Evolutionary conservation across 2,113 vertebrate genomes (phyloP), one percentile per base, ranked within the genome.

Genomic region (Lepisosteus oculatus): DNA sequence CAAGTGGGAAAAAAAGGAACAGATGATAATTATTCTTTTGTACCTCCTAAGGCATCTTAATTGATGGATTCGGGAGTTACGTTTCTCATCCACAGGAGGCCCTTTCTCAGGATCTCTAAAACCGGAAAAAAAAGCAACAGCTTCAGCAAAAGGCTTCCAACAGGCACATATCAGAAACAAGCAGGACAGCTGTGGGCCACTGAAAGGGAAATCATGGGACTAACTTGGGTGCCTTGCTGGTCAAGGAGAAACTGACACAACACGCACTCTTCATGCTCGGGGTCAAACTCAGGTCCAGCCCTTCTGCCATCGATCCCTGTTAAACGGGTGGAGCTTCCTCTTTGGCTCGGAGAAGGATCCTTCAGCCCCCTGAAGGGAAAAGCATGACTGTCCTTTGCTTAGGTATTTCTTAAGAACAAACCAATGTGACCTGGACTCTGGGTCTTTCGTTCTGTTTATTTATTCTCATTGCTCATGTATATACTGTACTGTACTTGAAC

Each of bases 171-270:
- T 82, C 87, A 77, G 82, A 91, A 85, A 85, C 82, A 29, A 29
- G 1, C 47, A 51, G 85, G 83, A 90, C 87, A 89, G 87, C 89
- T 74, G 63, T 81, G 83, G 87, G 84, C 75, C n/a, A n/a, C 11
- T 6, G 3, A 15, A 11, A 55, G 55, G 13, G 55, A 8, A 55
- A 55, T 11, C 13, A 55, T 59, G 57, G 57, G 57, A n/a, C 14
- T 4, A 6, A 15, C 47, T 65, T 15, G 61, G 82, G 82, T 87
- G 89, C 92, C 92, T 94, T 93, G 92, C 92, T 92, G 93, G 93
- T 84, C 88, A 69, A 93, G 92, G 91, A 89, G 59, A 83, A 83
- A 82, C 70, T 15, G 61, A 44, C 5, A 51, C 9, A 9, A 51
- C 5, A 51, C 47, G 47, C 47, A 51, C 79, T 84, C 85, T 83